Conservation (phyloP, 2,113 vertebrate genomes). For the Elanus axillaris region DNA sequence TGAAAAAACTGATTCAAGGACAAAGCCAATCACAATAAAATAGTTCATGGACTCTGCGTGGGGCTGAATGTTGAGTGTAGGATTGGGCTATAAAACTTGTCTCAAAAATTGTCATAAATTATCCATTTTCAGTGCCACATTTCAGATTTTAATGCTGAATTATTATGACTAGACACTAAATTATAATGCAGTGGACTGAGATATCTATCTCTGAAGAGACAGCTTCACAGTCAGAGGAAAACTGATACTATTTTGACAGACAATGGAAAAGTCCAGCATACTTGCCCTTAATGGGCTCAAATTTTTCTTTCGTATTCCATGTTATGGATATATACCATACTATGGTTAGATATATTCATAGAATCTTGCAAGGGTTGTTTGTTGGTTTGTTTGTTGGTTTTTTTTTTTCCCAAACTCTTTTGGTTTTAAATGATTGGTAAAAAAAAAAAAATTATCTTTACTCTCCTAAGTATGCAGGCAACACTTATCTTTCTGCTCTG, state of each 20-base stretch:
- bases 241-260: neutral
- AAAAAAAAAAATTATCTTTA: neutral
- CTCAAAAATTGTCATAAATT: neutral
- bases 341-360: neutral
- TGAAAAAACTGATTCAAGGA: neutral
- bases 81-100: neutral
- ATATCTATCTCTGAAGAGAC: neutral
- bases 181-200: neutral
- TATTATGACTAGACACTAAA: neutral
- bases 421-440: neutral
- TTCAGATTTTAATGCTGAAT: neutral
- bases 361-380: neutral
- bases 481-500: neutral
- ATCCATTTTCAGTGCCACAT: neutral
- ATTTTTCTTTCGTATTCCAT: neutral
- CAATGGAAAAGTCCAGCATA: neutral
- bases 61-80: neutral
- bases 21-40: neutral
- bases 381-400: rapidly evolving
- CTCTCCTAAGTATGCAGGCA: neutral
- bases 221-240: neutral
- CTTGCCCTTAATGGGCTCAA: neutral
- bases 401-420: neutral
- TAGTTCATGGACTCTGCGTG: neutral
- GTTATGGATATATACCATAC: neutral